These are phyloP conservation scores for Fistularia tabacaria DNA, from an alignment of 2,797 vertebrate species.

Conservation along the genomic window DNA sequence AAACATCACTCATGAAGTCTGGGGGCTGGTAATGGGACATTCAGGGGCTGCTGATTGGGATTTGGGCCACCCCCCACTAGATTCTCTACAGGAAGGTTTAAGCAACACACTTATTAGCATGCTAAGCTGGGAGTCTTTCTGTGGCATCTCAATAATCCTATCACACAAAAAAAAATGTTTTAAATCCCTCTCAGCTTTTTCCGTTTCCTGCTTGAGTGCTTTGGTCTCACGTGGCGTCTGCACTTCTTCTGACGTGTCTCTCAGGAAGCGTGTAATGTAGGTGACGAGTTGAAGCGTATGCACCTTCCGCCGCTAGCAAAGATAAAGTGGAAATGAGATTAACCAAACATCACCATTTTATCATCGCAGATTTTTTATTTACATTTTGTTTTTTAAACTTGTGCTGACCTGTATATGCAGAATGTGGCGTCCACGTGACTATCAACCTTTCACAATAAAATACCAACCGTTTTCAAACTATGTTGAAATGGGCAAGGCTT, in stretches of 20 bases:
- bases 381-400: background rate
- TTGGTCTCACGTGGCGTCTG: slow-evolving; percentile 26
- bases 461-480: no score
- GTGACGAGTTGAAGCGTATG: slow-evolving; percentile 5
- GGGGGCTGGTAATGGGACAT: slow-evolving; percentile 26
- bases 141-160: slow-evolving; percentile 32
- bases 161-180: slow-evolving; percentile 13
- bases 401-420: no score
- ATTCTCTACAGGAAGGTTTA: slow-evolving; percentile 28
- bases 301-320: background rate
- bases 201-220: slow-evolving; percentile 7
- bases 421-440: no score
- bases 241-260: slow-evolving; percentile 15
- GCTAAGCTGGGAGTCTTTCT: slow-evolving; percentile 27
- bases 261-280: slow-evolving; percentile 12
- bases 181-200: slow-evolving; percentile 15
- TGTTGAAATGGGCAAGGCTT: no score
- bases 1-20: slow-evolving; percentile 37
- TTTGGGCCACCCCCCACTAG: slow-evolving; percentile 14
- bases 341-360: background rate
- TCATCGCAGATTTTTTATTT: background rate
- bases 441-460: no score
- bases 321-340: slow-evolving; percentile 16
- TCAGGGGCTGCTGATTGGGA: slow-evolving; percentile 34
- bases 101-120: slow-evolving; percentile 39